A percentile compares a stretch with the other conserved stretches of the same genome.
These are phyloP conservation scores for Phycodurus eques DNA, from an alignment of 2,113 vertebrate genomes.

Conservation along the genomic window DNA sequence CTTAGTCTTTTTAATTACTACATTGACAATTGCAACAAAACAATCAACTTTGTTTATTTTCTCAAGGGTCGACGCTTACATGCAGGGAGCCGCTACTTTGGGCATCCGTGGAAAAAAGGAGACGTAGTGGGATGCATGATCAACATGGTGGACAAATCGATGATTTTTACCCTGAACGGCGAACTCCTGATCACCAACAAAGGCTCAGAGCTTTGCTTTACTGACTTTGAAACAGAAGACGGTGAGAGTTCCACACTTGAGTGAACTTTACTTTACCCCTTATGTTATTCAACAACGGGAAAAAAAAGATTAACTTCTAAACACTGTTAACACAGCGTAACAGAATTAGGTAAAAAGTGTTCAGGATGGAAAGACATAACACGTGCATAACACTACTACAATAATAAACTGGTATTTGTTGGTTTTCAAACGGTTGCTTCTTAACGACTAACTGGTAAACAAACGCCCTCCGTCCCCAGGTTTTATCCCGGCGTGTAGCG, in stretches of 20 bases:
- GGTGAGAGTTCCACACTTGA: conserved; percentile 71
- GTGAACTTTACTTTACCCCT: not conserved
- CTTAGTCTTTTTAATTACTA: too few relatives aligned
- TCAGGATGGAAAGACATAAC: too few relatives aligned
- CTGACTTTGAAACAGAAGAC: conserved; percentile 89
- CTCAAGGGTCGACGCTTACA: conserved; percentile 89
- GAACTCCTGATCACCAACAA: conserved; percentile 92
- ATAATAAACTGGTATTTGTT: not conserved
- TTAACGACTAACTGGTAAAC: not conserved
- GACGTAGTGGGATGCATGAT: conserved; percentile 99
- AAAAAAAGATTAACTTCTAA: too few relatives aligned
- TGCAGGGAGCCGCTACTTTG: conserved; percentile 89
- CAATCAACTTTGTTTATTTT: conserved; percentile 4
- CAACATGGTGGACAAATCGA: conserved; percentile 94
- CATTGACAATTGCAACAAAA: not conserved
- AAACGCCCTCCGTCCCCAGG: conserved; percentile 53
- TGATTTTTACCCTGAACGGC: conserved; percentile 98
- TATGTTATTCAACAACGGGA: not conserved
- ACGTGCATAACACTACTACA: too few relatives aligned
- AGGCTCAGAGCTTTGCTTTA: conserved; percentile 93
- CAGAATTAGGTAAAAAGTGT: too few relatives aligned
- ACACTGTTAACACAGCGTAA: too few relatives aligned
- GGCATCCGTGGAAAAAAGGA: conserved; percentile 86
- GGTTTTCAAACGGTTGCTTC: not conserved
- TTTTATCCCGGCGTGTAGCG: conserved; percentile 91